Evolutionary conservation across 2,888 invertebrate genomes (phyloP), one percentile per base, ranked within the genome.

Genomic region (Itoplectis maculator): DNA sequence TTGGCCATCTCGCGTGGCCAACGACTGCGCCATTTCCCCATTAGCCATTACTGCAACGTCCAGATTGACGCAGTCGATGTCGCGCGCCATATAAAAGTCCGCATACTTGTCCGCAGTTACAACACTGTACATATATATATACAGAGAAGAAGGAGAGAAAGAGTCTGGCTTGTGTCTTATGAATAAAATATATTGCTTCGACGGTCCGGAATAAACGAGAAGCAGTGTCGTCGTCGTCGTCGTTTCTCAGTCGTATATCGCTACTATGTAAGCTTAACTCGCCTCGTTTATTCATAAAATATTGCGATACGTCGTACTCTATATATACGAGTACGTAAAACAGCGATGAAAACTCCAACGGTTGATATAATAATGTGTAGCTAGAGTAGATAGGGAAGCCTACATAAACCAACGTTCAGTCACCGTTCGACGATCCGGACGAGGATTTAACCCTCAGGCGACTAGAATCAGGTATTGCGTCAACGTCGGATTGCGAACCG

Each of bases 101-200:
- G 37, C 40, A 54, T 54, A 42, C 65, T 40, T 40, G 23, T 63
- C 63, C 49, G 49, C 20, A 37, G 35, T 37, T n/a, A 61, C 20
- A 74, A 74, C 40, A 18, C 59, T n/a, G 59, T 8, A 29, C 29
- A 29, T 29, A 29, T 29, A 29, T 29, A 5, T 29, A 29, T 29
- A 29, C 5, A 29, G 29, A 29, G 29, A 29, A 37, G 35, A 42
- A 13, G 18, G 20, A 23, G 49, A 56, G 75, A n/a, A 11, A 29
- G 18, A 61, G 74, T 54, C 65, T 75, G 74, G 29, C 65, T 15
- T 35, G 40, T 76, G 66, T 66, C 66, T 56, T 76, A 76, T 76
- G 75, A 76, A 76, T 76, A 76, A 76, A 76, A 76, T 76, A 76
- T 76, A 68, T 76, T 23, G 66, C 56, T 56, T 54, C 56, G 65